These are phyloP conservation scores for Anthopleura xanthogrammica DNA, from an alignment of 92 coral and sea anemone genomes.

Conservation along the genomic window DNA sequence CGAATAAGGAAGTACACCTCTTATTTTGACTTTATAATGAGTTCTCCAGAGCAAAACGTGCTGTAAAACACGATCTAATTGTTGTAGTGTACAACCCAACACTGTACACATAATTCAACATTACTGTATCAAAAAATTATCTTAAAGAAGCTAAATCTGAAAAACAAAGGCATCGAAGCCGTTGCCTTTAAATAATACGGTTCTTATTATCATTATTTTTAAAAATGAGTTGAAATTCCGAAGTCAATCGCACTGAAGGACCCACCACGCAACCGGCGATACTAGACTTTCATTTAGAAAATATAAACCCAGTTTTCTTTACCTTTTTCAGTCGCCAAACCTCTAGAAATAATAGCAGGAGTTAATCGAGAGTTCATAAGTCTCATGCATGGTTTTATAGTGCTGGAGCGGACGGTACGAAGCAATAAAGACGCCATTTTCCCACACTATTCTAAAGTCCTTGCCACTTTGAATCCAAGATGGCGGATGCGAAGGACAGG, in stretches of 20 bases:
- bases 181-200: neutral
- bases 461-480: slow-evolving; percentile 33
- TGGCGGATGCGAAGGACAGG: slow-evolving; percentile 22
- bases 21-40: neutral
- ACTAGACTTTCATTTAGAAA: neutral
- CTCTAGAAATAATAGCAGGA: slow-evolving; percentile 35
- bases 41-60: neutral
- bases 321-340: slow-evolving; percentile 30
- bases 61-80: neutral
- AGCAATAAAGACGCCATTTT: slow-evolving; percentile 45
- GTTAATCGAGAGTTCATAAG: slow-evolving; percentile 29
- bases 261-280: slow-evolving; percentile 2
- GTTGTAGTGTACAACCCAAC: neutral
- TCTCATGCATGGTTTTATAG: slow-evolving; percentile 37
- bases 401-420: slow-evolving; percentile 31
- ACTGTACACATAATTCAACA: neutral
- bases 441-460: slow-evolving; percentile 7
- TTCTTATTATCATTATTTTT: neutral
- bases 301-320: slow-evolving; percentile 3
- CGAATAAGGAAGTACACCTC: neutral
- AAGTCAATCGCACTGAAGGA: neutral
- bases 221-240: neutral
- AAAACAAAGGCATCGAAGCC: neutral
- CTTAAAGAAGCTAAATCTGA: no score
- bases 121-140: no score